Evolutionary conservation across 1,140 invertebrate species (phyloP).

Genomic region (Pomacea maculata): DNA sequence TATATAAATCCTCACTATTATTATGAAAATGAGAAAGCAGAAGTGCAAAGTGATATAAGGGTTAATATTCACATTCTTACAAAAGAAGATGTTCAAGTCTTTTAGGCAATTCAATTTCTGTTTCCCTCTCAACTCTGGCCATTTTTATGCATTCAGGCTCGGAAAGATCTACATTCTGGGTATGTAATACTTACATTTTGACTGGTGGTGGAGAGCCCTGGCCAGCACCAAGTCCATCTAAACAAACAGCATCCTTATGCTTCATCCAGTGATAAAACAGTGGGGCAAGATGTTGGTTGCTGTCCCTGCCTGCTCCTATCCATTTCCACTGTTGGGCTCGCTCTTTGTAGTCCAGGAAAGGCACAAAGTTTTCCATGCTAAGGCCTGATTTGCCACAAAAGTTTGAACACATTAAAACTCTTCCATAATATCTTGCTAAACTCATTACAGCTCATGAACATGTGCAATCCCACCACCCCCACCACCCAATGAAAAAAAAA

Average conservation of each 20-base stretch:
- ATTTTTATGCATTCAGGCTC: background rate
- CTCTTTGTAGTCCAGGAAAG: constrained; percentile 90
- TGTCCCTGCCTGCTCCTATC: constrained; percentile 94
- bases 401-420: too few species aligned
- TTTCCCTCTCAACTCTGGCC: background rate
- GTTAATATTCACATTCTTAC: constrained; percentile 1
- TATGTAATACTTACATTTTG: constrained; percentile 57
- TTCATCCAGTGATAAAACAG: constrained; percentile 82
- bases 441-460: too few species aligned
- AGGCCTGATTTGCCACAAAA: constrained; percentile 63
- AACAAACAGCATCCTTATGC: constrained; percentile 66
- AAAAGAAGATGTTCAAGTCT: background rate
- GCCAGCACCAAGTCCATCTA: constrained; percentile 51
- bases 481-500: too few species aligned
- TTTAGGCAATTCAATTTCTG: background rate
- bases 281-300: constrained; percentile 79
- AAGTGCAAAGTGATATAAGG: too few species aligned
- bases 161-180: background rate
- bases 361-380: constrained; percentile 88
- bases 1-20: too few species aligned
- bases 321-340: constrained; percentile 81
- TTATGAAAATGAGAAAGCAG: too few species aligned
- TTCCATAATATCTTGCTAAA: too few species aligned
- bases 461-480: background rate
- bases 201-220: constrained; percentile 64